Conservation (phyloP, 2,888 invertebrate genomes). For the Frankliniella fusca region DNA sequence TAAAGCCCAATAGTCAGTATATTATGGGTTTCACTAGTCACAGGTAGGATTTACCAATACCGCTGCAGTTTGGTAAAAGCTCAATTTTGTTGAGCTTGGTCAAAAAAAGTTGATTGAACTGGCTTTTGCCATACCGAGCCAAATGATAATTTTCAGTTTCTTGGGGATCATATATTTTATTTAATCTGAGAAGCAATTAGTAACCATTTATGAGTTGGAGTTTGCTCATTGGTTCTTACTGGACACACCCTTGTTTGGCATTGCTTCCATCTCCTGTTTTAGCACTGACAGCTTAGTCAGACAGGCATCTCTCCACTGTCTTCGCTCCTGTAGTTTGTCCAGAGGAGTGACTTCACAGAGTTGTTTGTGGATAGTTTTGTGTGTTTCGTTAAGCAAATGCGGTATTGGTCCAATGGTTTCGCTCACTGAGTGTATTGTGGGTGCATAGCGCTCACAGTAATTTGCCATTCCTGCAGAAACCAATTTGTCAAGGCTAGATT, state of each 20-base stretch:
- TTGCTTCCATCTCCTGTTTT: conserved; percentile 62
- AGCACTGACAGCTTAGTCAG: conserved; percentile 73
- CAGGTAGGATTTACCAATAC: too few relatives aligned
- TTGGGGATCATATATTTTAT: too few relatives aligned
- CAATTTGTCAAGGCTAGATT: neutral
- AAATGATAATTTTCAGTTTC: too few relatives aligned
- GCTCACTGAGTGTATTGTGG: conserved; percentile 60
- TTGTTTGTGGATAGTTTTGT: conserved; percentile 65
- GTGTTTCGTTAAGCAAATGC: conserved; percentile 65
- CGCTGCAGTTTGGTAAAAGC: too few relatives aligned
- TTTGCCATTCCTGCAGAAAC: conserved; percentile 53
- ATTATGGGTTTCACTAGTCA: too few relatives aligned
- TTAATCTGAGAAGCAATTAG: too few relatives aligned
- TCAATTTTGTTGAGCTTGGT: too few relatives aligned
- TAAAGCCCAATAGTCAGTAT: too few relatives aligned
- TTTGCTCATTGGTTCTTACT: neutral
- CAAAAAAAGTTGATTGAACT: too few relatives aligned
- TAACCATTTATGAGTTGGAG: too few relatives aligned
- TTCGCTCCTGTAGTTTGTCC: conserved; percentile 65
- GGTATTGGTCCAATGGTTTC: conserved; percentile 71
- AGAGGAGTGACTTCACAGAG: conserved; percentile 69
- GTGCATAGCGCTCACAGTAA: conserved; percentile 59
- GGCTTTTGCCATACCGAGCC: too few relatives aligned
- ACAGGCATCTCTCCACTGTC: conserved; percentile 79
- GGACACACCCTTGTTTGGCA: conserved; percentile 29